Evolutionary conservation across 2,113 vertebrate genomes (phyloP).

Genomic region (Grallaria varia): DNA sequence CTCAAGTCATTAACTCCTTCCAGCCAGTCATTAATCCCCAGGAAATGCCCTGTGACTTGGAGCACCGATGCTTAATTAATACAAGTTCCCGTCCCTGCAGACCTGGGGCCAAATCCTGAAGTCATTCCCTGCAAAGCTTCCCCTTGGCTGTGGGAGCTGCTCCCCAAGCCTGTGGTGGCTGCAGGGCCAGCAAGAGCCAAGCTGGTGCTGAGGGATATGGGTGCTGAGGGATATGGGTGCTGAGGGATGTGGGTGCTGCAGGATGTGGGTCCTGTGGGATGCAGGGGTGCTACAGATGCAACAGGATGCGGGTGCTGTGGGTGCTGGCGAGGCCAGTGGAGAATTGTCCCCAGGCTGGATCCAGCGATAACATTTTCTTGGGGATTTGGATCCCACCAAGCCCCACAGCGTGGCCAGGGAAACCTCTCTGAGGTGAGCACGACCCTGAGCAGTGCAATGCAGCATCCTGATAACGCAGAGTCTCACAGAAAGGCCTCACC

Average conservation of each 20-base stretch:
- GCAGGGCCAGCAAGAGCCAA: background rate
- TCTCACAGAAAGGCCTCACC: fast-evolving
- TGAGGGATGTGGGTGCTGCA: background rate
- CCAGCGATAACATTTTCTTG: background rate
- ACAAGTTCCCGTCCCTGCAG: background rate
- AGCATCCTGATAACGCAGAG: fast-evolving
- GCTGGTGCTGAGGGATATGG: background rate
- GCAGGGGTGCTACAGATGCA: fast-evolving
- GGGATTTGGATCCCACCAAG: background rate
- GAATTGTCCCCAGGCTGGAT: background rate
- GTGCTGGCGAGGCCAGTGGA: background rate
- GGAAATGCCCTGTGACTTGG: slow-evolving; percentile 24
- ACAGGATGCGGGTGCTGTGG: fast-evolving
- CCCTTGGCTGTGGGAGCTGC: background rate
- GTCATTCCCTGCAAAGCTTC: background rate
- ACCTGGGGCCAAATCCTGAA: background rate
- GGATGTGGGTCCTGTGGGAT: background rate
- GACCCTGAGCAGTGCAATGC: background rate
- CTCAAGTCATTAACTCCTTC: slow-evolving; percentile 36
- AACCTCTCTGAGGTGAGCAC: background rate
- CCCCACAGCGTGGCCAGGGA: fast-evolving
- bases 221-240: background rate
- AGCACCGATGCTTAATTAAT: slow-evolving; percentile 16
- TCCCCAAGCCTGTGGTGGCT: fast-evolving
- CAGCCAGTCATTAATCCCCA: slow-evolving; percentile 36